Evolutionary conservation across 2,888 invertebrate species (phyloP).

Genomic region (Brachypterus glaber): DNA sequence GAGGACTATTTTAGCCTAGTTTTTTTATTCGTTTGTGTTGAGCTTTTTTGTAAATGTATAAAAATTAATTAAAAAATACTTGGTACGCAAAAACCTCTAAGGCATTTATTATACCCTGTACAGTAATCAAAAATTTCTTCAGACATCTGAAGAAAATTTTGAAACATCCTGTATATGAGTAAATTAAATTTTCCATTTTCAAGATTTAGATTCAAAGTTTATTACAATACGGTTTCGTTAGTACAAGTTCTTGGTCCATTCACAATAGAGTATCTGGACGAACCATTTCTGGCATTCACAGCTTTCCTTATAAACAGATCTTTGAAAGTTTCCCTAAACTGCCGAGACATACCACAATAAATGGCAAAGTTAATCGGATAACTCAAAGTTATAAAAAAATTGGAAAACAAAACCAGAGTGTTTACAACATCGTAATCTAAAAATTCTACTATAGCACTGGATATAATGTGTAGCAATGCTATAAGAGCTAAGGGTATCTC

Average conservation of each 20-base stretch:
- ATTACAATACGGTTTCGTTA: constrained; percentile 70
- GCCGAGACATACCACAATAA: constrained; percentile 92
- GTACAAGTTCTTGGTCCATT: constrained; percentile 76
- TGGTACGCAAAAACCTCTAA: too few species aligned
- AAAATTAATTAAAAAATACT: too few species aligned
- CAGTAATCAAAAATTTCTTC: too few species aligned
- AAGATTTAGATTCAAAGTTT: too few species aligned
- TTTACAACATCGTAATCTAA: constrained; percentile 71
- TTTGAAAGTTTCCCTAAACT: constrained; percentile 89
- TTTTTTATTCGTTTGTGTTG: too few species aligned
- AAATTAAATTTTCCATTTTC: too few species aligned
- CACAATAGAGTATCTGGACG: constrained; percentile 70
- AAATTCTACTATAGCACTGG: constrained; percentile 56
- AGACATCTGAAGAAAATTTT: too few species aligned
- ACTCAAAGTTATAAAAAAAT: constrained; percentile 83
- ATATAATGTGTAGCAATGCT: constrained; percentile 73
- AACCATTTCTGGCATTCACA: constrained; percentile 54
- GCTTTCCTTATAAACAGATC: constrained; percentile 60
- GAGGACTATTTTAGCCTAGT: too few species aligned
- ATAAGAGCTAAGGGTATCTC: constrained; percentile 79
- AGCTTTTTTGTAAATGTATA: too few species aligned
- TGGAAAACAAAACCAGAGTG: constrained; percentile 69
- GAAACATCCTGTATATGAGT: too few species aligned
- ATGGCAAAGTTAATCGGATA: constrained; percentile 93
- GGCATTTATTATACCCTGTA: too few species aligned